These are phyloP conservation scores for Phalacrocorax aristotelis DNA, from an alignment of 2,113 vertebrate species.

Conservation along the genomic window DNA sequence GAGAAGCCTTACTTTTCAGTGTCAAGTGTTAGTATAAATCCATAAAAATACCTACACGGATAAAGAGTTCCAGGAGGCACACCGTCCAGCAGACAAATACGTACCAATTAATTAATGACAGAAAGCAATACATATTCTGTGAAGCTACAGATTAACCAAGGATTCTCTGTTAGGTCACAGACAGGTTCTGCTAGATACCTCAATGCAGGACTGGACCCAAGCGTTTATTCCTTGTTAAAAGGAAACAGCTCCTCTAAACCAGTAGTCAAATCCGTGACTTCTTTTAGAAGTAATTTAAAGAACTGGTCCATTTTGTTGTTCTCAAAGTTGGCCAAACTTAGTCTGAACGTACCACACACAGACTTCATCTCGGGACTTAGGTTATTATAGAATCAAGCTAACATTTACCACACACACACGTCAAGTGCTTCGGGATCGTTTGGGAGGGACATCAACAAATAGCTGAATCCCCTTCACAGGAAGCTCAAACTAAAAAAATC, in stretches of 20 bases:
- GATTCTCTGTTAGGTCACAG: neutral
- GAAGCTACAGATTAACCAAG: neutral
- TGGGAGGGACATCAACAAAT: constrained; percentile 18
- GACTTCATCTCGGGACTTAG: neutral
- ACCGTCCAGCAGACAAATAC: neutral
- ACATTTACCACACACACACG: neutral
- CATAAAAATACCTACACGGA: neutral
- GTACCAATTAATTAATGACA: neutral
- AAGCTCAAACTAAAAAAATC: constrained; percentile 7
- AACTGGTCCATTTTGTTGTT: neutral
- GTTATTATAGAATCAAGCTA: neutral
- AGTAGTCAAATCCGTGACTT: neutral
- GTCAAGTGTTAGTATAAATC: neutral
- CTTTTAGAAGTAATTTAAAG: neutral
- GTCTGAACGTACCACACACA: neutral
- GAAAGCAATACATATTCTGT: neutral
- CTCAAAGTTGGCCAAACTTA: neutral
- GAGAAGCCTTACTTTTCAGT: neutral
- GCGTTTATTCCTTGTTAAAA: neutral
- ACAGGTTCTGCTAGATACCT: neutral
- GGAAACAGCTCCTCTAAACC: neutral
- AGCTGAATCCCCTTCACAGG: neutral
- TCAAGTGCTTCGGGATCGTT: neutral
- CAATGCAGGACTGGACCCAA: neutral
- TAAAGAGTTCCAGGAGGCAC: neutral